Base-by-base conservation (phyloP, 2,888 invertebrate genomes). In the Drosophila limbata region DNA sequence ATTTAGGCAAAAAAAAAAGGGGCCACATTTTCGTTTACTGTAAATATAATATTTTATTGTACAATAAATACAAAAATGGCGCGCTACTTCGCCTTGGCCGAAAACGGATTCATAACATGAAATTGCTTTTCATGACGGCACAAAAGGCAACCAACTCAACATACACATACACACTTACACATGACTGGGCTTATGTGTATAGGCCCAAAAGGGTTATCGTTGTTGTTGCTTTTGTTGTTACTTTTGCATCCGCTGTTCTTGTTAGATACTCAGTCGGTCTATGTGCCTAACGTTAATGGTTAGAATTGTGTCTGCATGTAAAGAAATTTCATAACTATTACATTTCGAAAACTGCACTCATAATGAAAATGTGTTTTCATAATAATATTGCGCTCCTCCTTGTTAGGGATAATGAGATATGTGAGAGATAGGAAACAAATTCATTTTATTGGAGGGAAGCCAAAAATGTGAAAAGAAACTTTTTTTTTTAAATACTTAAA, bases 11-110 rank as follows among this genome's bases (percentile, higher is more conserved):
- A 60, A 66, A 17, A 60, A 66, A 71, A 66, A 57, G 50, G 73
- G 69, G 63, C 63, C 69, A 59, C 69, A 75, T 75, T 81, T 84
- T 75, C 74, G 67, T 77, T 77, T 73, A 81, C 87, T 81, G 89
- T 81, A 87, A 86, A 89, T 88, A 88, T 86, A 80, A 86, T 82
- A 88, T 89, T 86, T 86, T 89, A 86, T 89, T 89, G 77, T 80
- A 74, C 78, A 82, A 84, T 82, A 86, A 77, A 84, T 76, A 87
- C 64, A 84, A 68, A 67, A 87, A 82, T 73, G 77, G 73, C 66
- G 69, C 75, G 75, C 73, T 76, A 64, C 72, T 76, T 82, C 40
- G 72, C 75, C 81, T 83, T 79, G 73, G 79, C 77, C 75, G 64
- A 74, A 84, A 84, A 79, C 84, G 85, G 73, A 87, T 75, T 88